Base-by-base conservation (phyloP, 2,113 vertebrate species). In the Bos indicus region DNA sequence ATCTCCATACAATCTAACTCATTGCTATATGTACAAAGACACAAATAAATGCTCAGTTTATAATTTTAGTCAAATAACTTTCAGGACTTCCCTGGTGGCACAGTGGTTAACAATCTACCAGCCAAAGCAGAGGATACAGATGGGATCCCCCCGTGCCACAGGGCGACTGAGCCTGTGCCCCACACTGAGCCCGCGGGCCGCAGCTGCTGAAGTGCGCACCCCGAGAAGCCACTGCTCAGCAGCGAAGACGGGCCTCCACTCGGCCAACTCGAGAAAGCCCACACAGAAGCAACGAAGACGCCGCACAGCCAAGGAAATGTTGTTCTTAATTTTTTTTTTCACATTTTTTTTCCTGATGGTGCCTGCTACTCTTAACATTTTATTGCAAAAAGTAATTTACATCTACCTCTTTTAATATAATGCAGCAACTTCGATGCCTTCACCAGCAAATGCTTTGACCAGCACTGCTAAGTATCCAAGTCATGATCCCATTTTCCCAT, bases 131-230 rank as follows among this genome's bases (percentile, higher is more conserved):
- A 26, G 40, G 40, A 43, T 12, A 77, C 40, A 43, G 71, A 17
- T 2, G 21, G 36, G 71, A 7, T 3, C 23, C 71, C 67, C 67
- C n/a, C 67, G 67, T 11, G 67, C 71, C 36, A 40, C 11, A 11
- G 21, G 71, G 71, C 71, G 1, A 25, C 71, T 3, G 36, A 74
- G 23, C 5, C 67, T 5, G 2, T 3, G 5, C 10, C 8, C 21
- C 21, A 25, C 21, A 7, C 12, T 3, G 12, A 7, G 36, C 36
- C 36, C 23, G 2, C 1, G 3, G 11, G 40, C 40, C 6, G 12
- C 23, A 15, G 23, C 71, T 25, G 23, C 71, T 14, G 21, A 14
- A 14, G 11, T 0, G 9, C n/a, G 1, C 5, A 0, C 9, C n/a
- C n/a, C 16, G 1, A 11, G 64, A 21, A 8, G 14, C 60, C 60